Percentiles rank a stretch among this genome's conserved stretches.
These are phyloP conservation scores for Pluvianellus socialis DNA, from an alignment of 2,113 vertebrate species.

Conservation along the genomic window DNA sequence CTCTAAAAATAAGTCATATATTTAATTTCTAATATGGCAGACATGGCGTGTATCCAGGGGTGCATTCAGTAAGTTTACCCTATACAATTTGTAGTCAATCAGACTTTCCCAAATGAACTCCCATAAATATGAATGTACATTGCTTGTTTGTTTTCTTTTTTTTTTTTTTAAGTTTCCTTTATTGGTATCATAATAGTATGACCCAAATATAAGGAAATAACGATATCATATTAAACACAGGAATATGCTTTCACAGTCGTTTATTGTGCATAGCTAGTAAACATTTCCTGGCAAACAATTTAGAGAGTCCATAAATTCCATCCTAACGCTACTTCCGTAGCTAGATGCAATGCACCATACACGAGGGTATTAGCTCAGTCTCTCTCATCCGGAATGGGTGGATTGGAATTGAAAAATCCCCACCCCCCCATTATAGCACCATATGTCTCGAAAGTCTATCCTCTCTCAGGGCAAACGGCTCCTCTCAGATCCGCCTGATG, in stretches of 20 bases:
- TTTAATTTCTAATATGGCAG: conserved; percentile 39
- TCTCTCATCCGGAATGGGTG: conserved; percentile 72
- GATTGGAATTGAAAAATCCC: conserved; percentile 72
- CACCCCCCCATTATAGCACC: conserved; percentile 65
- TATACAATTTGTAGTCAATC: conserved; percentile 41
- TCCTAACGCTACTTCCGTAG: conserved; percentile 70
- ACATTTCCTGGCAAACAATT: conserved; percentile 75
- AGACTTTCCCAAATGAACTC: conserved; percentile 31
- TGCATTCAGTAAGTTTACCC: conserved; percentile 15
- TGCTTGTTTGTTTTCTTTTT: conserved; percentile 26
- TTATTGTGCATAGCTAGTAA: conserved; percentile 73
- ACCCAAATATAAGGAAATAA: conserved; percentile 55
- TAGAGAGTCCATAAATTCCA: conserved; percentile 73
- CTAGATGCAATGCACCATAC: conserved; percentile 65
- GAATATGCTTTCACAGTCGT: conserved; percentile 55
- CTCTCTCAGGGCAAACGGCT: conserved; percentile 63
- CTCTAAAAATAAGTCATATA: conserved; percentile 52
- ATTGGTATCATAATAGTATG: conserved; percentile 57
- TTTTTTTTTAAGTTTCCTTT: conserved; percentile 30
- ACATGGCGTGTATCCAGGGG: not conserved
- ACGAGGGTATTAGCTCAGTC: conserved; percentile 71
- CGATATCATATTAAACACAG: conserved; percentile 52
- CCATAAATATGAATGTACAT: conserved; percentile 41
- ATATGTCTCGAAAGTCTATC: conserved; percentile 72
- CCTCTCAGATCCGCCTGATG: conserved; percentile 62